Evolutionary conservation across 2,888 invertebrate genomes (phyloP).

Genomic region (Corbicula japonica): DNA sequence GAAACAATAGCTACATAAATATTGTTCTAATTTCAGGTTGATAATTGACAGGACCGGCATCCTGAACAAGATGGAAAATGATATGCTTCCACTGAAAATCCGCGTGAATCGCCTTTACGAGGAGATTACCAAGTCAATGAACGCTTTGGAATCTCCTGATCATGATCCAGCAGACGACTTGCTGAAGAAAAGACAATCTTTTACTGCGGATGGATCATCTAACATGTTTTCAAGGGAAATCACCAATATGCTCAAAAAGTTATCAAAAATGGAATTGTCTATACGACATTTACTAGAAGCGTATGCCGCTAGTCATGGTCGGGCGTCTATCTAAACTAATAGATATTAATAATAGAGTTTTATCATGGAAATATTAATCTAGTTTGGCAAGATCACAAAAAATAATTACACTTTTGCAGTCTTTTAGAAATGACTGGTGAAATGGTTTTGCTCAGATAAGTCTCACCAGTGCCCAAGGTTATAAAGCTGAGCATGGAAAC

Average conservation of each 20-base stretch:
- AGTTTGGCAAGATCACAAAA: too few species aligned
- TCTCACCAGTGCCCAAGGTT: too few species aligned
- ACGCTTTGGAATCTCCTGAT: constrained; percentile 41
- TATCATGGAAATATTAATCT: too few species aligned
- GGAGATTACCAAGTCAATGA: constrained; percentile 62
- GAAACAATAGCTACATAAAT: too few species aligned
- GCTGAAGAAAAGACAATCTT: constrained; percentile 24
- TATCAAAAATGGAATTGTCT: constrained; percentile 65
- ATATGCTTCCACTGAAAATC: constrained; percentile 67
- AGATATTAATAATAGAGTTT: too few species aligned
- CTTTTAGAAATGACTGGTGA: too few species aligned
- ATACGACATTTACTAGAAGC: constrained; percentile 61
- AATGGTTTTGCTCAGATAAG: too few species aligned
- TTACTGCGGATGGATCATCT: constrained; percentile 37
- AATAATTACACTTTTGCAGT: too few species aligned
- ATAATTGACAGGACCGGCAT: constrained; percentile 58
- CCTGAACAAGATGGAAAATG: constrained; percentile 67
- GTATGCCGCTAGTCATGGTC: constrained; percentile 40
- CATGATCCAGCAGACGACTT: constrained; percentile 39
- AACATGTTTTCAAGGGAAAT: constrained; percentile 60
- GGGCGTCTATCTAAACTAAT: constrained; percentile 58
- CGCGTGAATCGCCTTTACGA: constrained; percentile 70
- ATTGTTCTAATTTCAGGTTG: constrained; percentile 50
- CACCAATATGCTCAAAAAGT: constrained; percentile 57
- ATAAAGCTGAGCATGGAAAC: too few species aligned